Conservation (phyloP, 2,797 vertebrate species). For the Margarornis squamiger region DNA sequence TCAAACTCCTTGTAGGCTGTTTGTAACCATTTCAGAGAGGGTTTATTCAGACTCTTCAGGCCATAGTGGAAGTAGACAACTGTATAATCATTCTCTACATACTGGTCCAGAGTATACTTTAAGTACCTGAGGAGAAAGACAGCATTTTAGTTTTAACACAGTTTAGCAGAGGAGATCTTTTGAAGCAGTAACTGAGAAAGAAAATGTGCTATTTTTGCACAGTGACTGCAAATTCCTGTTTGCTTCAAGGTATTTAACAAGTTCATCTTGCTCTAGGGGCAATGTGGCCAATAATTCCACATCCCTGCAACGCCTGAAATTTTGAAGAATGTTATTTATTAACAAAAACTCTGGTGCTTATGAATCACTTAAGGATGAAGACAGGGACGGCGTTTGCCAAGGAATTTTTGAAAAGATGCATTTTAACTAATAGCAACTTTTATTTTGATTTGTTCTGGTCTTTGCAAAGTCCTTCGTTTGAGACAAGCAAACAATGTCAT, state of each 20-base stretch:
- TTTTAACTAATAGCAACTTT: not conserved
- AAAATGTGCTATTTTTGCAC: not conserved
- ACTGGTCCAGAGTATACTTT: constrained; percentile 85
- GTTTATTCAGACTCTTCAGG: constrained; percentile 86
- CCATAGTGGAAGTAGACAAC: constrained; percentile 88
- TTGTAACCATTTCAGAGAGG: constrained; percentile 84
- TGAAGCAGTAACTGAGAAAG: not conserved
- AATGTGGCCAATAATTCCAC: not conserved
- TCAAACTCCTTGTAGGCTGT: constrained; percentile 85
- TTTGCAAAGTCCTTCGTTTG: not conserved
- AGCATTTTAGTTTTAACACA: not conserved
- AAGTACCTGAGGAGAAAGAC: constrained; percentile 77
- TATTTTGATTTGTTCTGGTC: not conserved
- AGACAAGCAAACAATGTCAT: not conserved
- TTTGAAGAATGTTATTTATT: not conserved
- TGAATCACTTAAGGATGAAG: not conserved
- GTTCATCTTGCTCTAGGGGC: not conserved
- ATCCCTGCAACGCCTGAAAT: not conserved
- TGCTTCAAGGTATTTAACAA: not conserved
- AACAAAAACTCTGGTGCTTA: not conserved
- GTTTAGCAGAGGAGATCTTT: not conserved
- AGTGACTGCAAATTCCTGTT: not conserved
- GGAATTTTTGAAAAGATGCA: not conserved
- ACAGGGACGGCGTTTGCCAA: not conserved
- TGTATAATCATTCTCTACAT: constrained; percentile 86